These are phyloP conservation scores for Natrix natrix DNA, from an alignment of 2,797 vertebrate species.

Conservation along the genomic window DNA sequence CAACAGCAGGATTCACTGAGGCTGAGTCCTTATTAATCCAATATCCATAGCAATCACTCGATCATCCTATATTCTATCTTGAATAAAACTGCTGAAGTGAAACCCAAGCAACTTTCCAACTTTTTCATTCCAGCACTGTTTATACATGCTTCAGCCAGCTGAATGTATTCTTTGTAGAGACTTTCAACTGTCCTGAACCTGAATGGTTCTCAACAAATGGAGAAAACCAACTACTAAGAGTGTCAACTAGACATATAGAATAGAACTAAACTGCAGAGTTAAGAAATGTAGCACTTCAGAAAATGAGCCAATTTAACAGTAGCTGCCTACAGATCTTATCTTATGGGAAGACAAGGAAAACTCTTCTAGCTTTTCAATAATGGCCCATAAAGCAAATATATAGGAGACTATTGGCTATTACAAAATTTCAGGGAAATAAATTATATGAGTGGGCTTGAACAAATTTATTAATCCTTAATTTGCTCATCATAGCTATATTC, in stretches of 20 bases:
- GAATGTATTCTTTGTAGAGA: not conserved
- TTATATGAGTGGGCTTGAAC: not conserved
- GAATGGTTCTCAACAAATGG: not conserved
- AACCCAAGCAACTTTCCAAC: not conserved
- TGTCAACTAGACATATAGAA: not conserved
- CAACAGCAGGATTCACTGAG: not conserved
- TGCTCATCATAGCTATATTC: not conserved
- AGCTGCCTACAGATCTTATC: not conserved
- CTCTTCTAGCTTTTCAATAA: not conserved
- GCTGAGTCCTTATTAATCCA: not conserved
- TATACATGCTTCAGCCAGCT: not conserved
- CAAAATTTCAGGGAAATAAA: not conserved
- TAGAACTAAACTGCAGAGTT: too few relatives aligned
- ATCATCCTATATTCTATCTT: not conserved
- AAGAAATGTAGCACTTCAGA: not conserved
- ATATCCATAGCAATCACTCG: not conserved
- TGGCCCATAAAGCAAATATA: not conserved
- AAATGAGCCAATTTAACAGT: not conserved
- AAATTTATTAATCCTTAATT: not conserved
- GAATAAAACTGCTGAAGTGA: not conserved
- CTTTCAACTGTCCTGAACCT: not conserved
- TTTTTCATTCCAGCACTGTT: not conserved
- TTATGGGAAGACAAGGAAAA: not conserved
- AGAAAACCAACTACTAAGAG: not conserved
- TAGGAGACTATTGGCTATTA: not conserved